Conservation (phyloP, 2,888 invertebrate genomes). For the Adelphocoris suturalis region DNA sequence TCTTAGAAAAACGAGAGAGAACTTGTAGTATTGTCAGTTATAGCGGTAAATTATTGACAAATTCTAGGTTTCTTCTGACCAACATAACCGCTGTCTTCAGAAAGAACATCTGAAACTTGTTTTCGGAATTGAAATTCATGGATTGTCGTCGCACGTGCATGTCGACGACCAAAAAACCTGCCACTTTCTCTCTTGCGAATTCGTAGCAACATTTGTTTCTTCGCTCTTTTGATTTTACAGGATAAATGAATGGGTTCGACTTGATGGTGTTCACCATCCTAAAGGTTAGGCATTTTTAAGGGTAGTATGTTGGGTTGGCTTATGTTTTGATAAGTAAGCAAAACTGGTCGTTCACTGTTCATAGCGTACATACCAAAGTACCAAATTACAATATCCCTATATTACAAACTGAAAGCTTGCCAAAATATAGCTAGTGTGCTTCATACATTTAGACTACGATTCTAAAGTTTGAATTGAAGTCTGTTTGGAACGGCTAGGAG, state of each 20-base stretch:
- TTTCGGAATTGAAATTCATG: background rate
- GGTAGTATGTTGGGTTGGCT: no score
- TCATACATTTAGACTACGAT: no score
- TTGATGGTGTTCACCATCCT: no score
- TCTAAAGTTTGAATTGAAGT: no score
- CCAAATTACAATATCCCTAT: no score
- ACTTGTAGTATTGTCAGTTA: background rate
- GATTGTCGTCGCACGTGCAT: background rate
- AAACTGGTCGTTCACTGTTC: no score
- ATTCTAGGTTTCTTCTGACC: background rate
- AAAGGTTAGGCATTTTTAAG: no score
- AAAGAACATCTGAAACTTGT: background rate
- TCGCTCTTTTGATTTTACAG: background rate
- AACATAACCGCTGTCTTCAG: background rate
- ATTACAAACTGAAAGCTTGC: no score
- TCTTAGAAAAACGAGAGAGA: background rate
- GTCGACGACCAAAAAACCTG: background rate
- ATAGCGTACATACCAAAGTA: no score
- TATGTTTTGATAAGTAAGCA: no score
- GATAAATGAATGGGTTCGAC: background rate
- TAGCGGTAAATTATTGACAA: constrained; percentile 12
- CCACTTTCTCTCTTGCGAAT: background rate
- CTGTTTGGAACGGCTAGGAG: no score
- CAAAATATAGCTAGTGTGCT: no score
- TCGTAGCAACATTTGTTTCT: background rate